Evolutionary conservation across 2,888 invertebrate species (phyloP).

Genomic region (Ectemnius cavifrons): DNA sequence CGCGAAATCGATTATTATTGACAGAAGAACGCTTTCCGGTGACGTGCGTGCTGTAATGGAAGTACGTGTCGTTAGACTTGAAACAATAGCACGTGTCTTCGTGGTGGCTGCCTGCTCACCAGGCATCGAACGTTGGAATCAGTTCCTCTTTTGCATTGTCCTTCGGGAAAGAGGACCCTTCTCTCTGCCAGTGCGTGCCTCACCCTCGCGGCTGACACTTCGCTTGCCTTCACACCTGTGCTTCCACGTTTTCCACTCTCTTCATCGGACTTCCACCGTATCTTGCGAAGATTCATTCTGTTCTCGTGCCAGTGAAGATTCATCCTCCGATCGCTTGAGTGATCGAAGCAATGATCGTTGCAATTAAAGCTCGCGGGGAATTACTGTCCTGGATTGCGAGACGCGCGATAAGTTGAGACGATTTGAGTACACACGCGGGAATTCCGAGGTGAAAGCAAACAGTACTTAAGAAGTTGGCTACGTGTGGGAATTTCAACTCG

Average conservation of each 20-base stretch:
- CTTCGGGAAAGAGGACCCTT: slow-evolving; percentile 48
- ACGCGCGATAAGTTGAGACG: no score
- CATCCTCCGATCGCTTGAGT: no score
- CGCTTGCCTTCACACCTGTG: slow-evolving; percentile 40
- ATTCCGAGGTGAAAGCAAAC: no score
- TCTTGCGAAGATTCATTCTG: no score
- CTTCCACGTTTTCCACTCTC: slow-evolving; percentile 14
- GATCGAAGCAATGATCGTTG: no score
- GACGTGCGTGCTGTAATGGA: slow-evolving; percentile 48
- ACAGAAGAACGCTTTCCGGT: slow-evolving; percentile 55
- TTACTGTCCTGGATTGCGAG: no score
- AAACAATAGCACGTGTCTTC: slow-evolving; percentile 50
- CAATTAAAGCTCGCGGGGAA: no score
- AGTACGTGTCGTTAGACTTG: slow-evolving; percentile 41
- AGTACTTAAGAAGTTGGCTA: no score
- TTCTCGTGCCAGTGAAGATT: no score
- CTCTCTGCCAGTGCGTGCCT: slow-evolving; percentile 63
- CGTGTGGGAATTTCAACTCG: no score
- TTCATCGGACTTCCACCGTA: no score
- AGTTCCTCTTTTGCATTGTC: slow-evolving; percentile 50
- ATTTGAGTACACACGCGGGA: no score
- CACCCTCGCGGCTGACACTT: slow-evolving; percentile 66
- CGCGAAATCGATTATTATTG: slow-evolving; percentile 54
- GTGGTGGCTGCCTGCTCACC: slow-evolving; percentile 16
- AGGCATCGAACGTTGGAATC: slow-evolving; percentile 34